phyloP scores from a whole-genome alignment of 2,113 vertebrate genomes.

The Phocoena sinus region DNA sequence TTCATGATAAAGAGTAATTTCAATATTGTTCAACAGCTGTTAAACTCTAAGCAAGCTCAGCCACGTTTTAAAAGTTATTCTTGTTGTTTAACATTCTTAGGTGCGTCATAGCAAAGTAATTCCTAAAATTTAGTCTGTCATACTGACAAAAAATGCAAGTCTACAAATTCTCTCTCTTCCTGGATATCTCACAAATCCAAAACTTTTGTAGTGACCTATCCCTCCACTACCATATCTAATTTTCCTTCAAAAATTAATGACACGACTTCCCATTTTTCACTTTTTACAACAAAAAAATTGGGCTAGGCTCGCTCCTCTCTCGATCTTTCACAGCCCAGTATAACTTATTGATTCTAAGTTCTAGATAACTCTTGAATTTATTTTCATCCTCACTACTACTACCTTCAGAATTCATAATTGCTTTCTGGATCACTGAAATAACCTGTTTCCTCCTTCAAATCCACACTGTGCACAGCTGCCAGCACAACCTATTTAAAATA shows the following conservation, averaged over 20 bases:
- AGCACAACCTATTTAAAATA: not conserved
- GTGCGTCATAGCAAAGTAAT: not conserved
- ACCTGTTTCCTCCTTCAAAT: not conserved
- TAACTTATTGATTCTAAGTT: not conserved
- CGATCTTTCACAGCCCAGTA: not conserved
- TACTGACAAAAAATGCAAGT: not conserved
- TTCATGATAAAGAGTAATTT: not conserved
- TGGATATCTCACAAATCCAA: not conserved
- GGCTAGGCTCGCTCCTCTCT: not conserved
- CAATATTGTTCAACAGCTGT: not conserved
- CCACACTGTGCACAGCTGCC: not conserved
- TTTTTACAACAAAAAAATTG: not conserved
- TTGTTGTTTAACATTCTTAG: not conserved
- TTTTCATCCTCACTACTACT: not conserved
- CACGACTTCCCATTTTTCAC: not conserved
- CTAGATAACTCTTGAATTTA: not conserved
- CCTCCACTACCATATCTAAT: not conserved
- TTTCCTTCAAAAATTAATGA: not conserved
- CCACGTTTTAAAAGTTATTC: not conserved
- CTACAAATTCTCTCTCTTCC: not conserved
- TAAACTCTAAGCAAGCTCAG: not conserved
- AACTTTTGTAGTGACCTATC: not conserved
- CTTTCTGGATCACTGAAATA: not conserved
- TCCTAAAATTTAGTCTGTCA: conserved; percentile 1
- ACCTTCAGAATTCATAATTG: not conserved